phyloP scores from a whole-genome alignment of 2,113 vertebrate genomes.

The Phyllopteryx taeniolatus region DNA sequence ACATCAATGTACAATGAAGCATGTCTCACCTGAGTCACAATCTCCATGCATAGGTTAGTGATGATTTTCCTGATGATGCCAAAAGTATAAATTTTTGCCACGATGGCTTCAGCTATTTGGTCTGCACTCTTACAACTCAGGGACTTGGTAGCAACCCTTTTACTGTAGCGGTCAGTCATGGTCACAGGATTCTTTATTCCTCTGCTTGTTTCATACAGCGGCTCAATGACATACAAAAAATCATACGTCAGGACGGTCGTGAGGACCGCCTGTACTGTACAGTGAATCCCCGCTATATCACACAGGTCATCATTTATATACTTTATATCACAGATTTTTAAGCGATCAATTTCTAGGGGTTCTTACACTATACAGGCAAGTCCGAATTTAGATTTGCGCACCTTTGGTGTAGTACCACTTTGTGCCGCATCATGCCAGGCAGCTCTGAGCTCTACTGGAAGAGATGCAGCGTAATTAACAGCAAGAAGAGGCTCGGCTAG shows the following conservation, averaged over 20 bases:
- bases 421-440: too few relatives aligned
- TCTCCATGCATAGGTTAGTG: slow-evolving; percentile 3
- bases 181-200: slow-evolving; percentile 7
- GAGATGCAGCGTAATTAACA: too few relatives aligned
- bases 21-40: slow-evolving; percentile 8
- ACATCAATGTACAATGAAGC: background rate
- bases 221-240: slow-evolving; percentile 12
- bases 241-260: too few relatives aligned
- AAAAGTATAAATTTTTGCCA: slow-evolving; percentile 7
- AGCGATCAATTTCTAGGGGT: too few relatives aligned
- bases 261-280: too few relatives aligned
- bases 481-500: too few relatives aligned
- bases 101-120: slow-evolving; percentile 4
- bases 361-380: too few relatives aligned
- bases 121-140: background rate
- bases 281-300: too few relatives aligned
- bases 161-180: slow-evolving; percentile 13
- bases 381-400: too few relatives aligned
- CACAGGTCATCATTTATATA: background rate
- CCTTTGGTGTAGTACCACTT: too few relatives aligned
- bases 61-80: slow-evolving; percentile 16
- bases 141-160: slow-evolving; percentile 9
- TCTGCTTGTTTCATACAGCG: slow-evolving; percentile 1
- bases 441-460: too few relatives aligned
- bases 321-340: too few relatives aligned